Percentiles rank a stretch among this genome's conserved stretches.
These are phyloP conservation scores for Yponomeuta sedellus DNA, from an alignment of 2,888 invertebrate genomes.

Conservation along the genomic window DNA sequence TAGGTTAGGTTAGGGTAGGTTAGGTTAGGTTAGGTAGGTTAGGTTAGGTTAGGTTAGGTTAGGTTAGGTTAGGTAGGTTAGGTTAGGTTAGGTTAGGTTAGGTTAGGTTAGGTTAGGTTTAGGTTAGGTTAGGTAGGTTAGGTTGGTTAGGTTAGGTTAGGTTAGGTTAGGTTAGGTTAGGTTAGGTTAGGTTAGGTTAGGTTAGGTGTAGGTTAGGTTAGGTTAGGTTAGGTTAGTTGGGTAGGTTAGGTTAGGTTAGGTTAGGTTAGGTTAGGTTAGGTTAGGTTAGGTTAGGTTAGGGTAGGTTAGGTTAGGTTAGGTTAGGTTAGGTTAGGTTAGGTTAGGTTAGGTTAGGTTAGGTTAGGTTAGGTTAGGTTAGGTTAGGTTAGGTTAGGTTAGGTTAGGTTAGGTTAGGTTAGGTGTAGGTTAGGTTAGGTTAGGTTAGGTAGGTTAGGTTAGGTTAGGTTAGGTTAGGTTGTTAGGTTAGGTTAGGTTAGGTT, in stretches of 20 bases:
- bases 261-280: conserved; percentile 17
- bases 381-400: conserved; percentile 17
- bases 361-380: too few species aligned
- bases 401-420: conserved; percentile 18
- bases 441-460: conserved; percentile 18
- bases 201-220: conserved; percentile 19
- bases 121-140: conserved; percentile 14
- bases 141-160: too few species aligned
- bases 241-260: conserved; percentile 17
- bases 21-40: conserved; percentile 17
- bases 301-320: conserved; percentile 17
- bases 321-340: conserved; percentile 18
- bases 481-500: conserved; percentile 17
- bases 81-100: conserved; percentile 16
- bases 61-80: conserved; percentile 10
- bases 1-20: conserved; percentile 16
- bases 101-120: conserved; percentile 17
- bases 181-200: conserved; percentile 7
- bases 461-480: conserved; percentile 19
- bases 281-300: conserved; percentile 9
- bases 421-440: conserved; percentile 17
- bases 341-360: conserved; percentile 13
- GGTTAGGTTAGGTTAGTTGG: conserved; percentile 17
- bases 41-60: conserved; percentile 16
- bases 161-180: too few species aligned